phyloP scores from a whole-genome alignment of 2,797 vertebrate genomes.

The Champsocephalus gunnari region DNA sequence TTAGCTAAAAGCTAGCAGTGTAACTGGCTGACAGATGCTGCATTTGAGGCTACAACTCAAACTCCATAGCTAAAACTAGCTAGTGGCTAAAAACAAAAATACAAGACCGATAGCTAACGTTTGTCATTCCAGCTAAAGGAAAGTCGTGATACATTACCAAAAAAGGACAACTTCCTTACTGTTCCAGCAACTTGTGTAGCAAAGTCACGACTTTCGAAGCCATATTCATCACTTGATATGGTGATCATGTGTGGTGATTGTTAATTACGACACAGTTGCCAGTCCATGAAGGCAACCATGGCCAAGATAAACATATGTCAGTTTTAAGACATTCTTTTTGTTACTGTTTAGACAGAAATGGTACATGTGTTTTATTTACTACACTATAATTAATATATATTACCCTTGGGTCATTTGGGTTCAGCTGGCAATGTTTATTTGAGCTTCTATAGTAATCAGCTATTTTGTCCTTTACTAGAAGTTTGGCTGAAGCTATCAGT shows the following conservation, averaged over 20 bases:
- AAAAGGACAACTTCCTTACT: accelerated
- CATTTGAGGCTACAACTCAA: constrained; percentile 21
- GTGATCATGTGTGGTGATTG: accelerated
- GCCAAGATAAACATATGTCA: neutral
- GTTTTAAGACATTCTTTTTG: neutral
- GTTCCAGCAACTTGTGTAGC: neutral
- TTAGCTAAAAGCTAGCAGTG: neutral
- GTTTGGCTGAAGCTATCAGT: neutral
- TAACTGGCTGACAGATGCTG: constrained; percentile 19
- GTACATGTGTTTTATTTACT: neutral
- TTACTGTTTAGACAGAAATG: neutral
- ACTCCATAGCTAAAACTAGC: neutral
- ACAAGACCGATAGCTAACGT: neutral
- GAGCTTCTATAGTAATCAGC: neutral
- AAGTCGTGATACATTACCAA: neutral
- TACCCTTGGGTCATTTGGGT: neutral
- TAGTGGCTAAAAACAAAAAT: constrained; percentile 20
- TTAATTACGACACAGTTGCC: constrained; percentile 42
- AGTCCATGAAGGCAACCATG: constrained; percentile 51
- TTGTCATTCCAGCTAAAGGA: neutral
- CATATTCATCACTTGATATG: neutral
- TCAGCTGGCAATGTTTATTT: neutral
- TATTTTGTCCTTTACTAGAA: neutral
- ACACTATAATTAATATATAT: neutral
- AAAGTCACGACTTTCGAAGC: constrained; percentile 8